phyloP scores from a whole-genome alignment of 1,140 invertebrate genomes.

The Platyscapa corneri region DNA sequence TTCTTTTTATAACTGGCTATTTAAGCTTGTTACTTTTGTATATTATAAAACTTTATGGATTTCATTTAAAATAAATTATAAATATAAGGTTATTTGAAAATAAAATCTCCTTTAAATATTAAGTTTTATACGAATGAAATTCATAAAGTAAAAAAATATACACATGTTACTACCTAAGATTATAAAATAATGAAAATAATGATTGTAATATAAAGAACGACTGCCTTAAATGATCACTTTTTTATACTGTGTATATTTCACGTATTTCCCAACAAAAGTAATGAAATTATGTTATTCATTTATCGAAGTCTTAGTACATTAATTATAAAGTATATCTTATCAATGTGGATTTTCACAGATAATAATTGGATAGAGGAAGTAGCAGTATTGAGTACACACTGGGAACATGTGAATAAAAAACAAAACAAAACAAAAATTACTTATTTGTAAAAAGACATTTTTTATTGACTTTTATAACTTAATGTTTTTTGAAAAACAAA shows the following conservation, averaged over 20 bases:
- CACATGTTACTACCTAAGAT: constrained; percentile 45
- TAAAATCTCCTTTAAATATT: background rate
- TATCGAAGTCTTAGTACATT: constrained; percentile 24
- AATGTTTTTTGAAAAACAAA: constrained; percentile 9
- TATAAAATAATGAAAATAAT: constrained; percentile 47
- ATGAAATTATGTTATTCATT: constrained; percentile 26
- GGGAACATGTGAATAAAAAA: constrained; percentile 50
- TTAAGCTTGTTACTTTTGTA: constrained; percentile 46
- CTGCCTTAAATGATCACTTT: constrained; percentile 51
- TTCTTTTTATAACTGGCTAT: constrained; percentile 44
- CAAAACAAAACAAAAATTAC: constrained; percentile 5
- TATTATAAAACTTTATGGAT: constrained; percentile 42
- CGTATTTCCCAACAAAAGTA: constrained; percentile 43
- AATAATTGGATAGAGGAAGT: constrained; percentile 33
- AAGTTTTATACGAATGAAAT: constrained; percentile 34
- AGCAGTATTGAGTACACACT: constrained; percentile 50
- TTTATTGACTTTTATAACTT: constrained; percentile 4
- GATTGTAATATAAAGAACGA: constrained; percentile 49
- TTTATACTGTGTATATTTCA: constrained; percentile 47
- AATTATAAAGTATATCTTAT: constrained; percentile 6
- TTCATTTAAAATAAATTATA: constrained; percentile 39
- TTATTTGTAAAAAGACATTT: constrained; percentile 32
- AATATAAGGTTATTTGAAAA: constrained; percentile 16
- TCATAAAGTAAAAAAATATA: constrained; percentile 42
- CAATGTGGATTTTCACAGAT: constrained; percentile 22